A percentile compares a stretch with the other conserved stretches of the same genome.
Conservation (phyloP, 2,113 vertebrate species). For the Heterochromis multidens region DNA sequence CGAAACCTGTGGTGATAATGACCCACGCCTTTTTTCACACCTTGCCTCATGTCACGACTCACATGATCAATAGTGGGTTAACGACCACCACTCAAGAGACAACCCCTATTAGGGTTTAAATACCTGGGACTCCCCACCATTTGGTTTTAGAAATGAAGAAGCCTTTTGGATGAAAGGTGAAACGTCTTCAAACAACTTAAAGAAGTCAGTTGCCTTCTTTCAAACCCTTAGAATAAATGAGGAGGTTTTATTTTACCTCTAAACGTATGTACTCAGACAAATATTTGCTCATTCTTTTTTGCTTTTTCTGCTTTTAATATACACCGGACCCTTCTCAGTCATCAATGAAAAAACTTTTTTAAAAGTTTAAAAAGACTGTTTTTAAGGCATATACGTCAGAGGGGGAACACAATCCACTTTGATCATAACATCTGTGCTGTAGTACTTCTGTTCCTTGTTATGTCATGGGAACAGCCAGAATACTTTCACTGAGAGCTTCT, state of each 20-base stretch:
- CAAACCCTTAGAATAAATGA: too few relatives aligned
- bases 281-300: not conserved
- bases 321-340: not conserved
- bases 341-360: constrained; percentile 22
- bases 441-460: constrained; percentile 38
- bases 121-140: too few relatives aligned
- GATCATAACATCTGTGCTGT: constrained; percentile 56
- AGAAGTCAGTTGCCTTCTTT: too few relatives aligned
- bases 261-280: not conserved
- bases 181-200: too few relatives aligned
- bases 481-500: constrained; percentile 35
- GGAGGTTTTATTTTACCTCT: not conserved
- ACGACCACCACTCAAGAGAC: too few relatives aligned
- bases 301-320: not conserved
- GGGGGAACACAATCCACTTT: constrained; percentile 47
- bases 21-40: too few relatives aligned
- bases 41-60: too few relatives aligned
- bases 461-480: constrained; percentile 37
- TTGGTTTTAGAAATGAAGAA: too few relatives aligned
- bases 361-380: constrained; percentile 12
- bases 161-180: too few relatives aligned
- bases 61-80: too few relatives aligned
- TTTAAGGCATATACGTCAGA: not conserved
- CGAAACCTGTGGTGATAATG: too few relatives aligned
- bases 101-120: too few relatives aligned